These are phyloP conservation scores for Tolmerus cingulatus DNA, from an alignment of 2,888 invertebrate genomes.

Conservation along the genomic window DNA sequence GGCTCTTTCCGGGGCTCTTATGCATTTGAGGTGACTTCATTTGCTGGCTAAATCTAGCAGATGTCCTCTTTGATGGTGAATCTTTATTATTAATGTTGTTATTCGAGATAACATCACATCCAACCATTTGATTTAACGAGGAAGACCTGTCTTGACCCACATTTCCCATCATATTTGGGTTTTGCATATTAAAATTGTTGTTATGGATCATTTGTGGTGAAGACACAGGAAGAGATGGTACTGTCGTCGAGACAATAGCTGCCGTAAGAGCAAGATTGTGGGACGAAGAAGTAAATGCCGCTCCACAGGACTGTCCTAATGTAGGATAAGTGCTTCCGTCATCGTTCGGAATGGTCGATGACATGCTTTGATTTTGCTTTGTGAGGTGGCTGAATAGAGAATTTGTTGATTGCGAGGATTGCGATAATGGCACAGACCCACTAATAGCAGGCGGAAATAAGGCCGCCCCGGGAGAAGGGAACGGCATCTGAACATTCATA, in stretches of 20 bases:
- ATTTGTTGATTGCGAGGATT: constrained; percentile 41
- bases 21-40: constrained; percentile 70
- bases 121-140: constrained; percentile 50
- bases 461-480: constrained; percentile 73
- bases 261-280: constrained; percentile 84
- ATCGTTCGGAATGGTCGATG: constrained; percentile 19
- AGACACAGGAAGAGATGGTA: constrained; percentile 58
- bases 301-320: constrained; percentile 61
- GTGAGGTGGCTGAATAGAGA: constrained; percentile 37
- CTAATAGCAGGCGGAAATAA: constrained; percentile 68
- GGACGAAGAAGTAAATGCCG: constrained; percentile 82
- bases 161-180: constrained; percentile 31
- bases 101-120: constrained; percentile 37
- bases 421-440: constrained; percentile 39
- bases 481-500: constrained; percentile 66
- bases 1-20: constrained; percentile 75
- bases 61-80: constrained; percentile 58
- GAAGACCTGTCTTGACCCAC: constrained; percentile 51
- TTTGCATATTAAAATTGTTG: constrained; percentile 52
- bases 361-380: constrained; percentile 10
- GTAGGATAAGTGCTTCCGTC: constrained; percentile 39
- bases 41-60: constrained; percentile 54
- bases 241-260: constrained; percentile 76
- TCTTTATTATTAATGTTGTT: constrained; percentile 51
- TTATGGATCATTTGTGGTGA: constrained; percentile 52